Evolutionary conservation across 2,888 invertebrate genomes (phyloP), one percentile per base, ranked within the genome.

Genomic region (Panopea generosa): DNA sequence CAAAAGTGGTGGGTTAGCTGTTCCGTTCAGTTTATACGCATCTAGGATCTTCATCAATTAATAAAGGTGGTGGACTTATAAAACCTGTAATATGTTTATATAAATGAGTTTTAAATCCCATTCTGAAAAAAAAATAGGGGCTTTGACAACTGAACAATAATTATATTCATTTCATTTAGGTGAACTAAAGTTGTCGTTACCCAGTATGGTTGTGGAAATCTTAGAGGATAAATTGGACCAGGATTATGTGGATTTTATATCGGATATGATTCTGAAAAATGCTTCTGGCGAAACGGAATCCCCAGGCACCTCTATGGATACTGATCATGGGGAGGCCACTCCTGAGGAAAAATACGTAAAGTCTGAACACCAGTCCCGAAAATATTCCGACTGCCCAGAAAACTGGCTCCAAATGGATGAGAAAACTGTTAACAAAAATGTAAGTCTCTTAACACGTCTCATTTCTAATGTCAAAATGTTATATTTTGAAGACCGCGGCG

Each of bases 131-230:
- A n/a, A n/a, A n/a, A n/a, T n/a, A n/a, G n/a, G n/a, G n/a, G n/a
- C n/a, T n/a, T n/a, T n/a, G n/a, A n/a, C n/a, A n/a, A n/a, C n/a
- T n/a, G n/a, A n/a, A n/a, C n/a, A n/a, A n/a, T n/a, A n/a, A n/a
- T n/a, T n/a, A n/a, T n/a, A n/a, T n/a, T n/a, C n/a, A n/a, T n/a
- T n/a, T n/a, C n/a, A n/a, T n/a, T n/a, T 81, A 91, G 91, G 86
- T 84, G 88, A 91, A 71, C 80, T 91, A 57, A 87, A 85, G 57
- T 83, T 86, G n/a, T 86, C 88, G 3, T 72, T 91, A 57, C 90
- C 91, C 4, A 68, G 82, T 16, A 88, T 91, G 85, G 89, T 91
- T 47, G 89, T 91, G 18, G 91, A 90, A 66, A 90, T 91, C 11
- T 83, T 91, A 38, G 90, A 90, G 77, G 89, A 89, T 57, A 88